Base-by-base conservation (phyloP, 2,888 invertebrate genomes). In the Tetanocera ferruginea region DNA sequence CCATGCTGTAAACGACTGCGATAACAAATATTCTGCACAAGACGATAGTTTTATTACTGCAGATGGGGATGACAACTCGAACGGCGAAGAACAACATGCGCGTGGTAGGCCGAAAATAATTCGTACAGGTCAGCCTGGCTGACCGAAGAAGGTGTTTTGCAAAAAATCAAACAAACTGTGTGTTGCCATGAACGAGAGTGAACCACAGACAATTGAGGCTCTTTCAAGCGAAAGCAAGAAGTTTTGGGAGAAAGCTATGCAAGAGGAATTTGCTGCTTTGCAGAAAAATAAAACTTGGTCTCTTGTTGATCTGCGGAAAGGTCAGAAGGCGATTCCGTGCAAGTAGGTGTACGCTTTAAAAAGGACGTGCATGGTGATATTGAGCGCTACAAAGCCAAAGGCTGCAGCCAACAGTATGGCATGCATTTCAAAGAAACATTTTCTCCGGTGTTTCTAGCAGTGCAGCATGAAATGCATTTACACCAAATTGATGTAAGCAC, bases 361-460 rank as follows among this genome's bases (percentile, higher is more conserved):
- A 62, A 62, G 62, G 62, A 62, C 28, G 28, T 62, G 62, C 25
- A 79, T 31, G 81, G 82, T 25, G 67, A 78, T 28, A 69, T 82
- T 23, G 75, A 81, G 60, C 78, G 80, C 0, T 80, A 74, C 52
- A 82, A 82, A 57, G 78, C 79, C 5, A 81, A 80, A 66, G 78
- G 78, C 17, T 75, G 77, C 34, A 79, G 37, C 43, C 77, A 79
- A 70, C 64, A 49, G n/a, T 76, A 37, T 66, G 77, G 71, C 8
- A 37, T 79, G 11, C n/a, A 77, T 37, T 79, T 72, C 31, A 37
- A 37, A 6, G 71, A 77, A 49, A 75, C 66, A 0, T 77, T 79
- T 37, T 77, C 77, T 0, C 77, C 69, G 9, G 78, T 37, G 37
- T 5, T 37, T 11, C 19, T 79, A 11, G 72, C 77, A 23, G 73